Evolutionary conservation across 2,888 invertebrate genomes (phyloP).

Genomic region (Parapristionchus giblindavisi): DNA sequence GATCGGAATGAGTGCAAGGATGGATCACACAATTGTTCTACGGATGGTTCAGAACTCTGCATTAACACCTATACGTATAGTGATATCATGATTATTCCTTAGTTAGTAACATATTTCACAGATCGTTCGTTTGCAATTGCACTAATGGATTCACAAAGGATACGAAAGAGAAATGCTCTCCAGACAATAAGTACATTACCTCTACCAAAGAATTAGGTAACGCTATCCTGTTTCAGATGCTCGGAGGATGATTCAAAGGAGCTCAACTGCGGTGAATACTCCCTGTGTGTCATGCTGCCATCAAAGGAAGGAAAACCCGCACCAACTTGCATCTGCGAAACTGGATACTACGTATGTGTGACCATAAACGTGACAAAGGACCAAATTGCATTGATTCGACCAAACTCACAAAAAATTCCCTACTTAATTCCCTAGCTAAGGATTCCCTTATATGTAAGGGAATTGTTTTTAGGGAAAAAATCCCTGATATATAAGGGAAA

Average conservation of each 20-base stretch:
- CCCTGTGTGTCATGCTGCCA: conserved; percentile 24
- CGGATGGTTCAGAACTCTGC: conserved; percentile 21
- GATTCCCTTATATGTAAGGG: too few relatives aligned
- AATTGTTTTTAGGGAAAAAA: too few relatives aligned
- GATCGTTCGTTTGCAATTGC: conserved; percentile 35
- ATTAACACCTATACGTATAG: conserved; percentile 30
- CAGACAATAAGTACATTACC: conserved; percentile 34
- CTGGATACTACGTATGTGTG: conserved; percentile 34
- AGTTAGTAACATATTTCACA: too few relatives aligned
- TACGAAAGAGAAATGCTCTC: conserved; percentile 29
- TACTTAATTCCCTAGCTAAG: too few relatives aligned
- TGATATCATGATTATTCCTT: too few relatives aligned
- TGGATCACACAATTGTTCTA: conserved; percentile 18
- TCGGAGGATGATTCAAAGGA: background rate
- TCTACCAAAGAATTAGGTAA: too few relatives aligned
- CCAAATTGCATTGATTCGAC: too few relatives aligned
- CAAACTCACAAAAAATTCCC: too few relatives aligned
- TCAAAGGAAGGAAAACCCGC: conserved; percentile 26
- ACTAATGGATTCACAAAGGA: conserved; percentile 18
- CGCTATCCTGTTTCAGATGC: background rate
- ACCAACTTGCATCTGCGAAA: conserved; percentile 38
- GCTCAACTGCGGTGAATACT: conserved; percentile 28
- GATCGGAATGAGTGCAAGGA: conserved; percentile 72
- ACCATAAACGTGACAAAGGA: too few relatives aligned
- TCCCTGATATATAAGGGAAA: too few relatives aligned